Evolutionary conservation across 2,888 invertebrate species (phyloP).

Genomic region (Sycophila texana): DNA sequence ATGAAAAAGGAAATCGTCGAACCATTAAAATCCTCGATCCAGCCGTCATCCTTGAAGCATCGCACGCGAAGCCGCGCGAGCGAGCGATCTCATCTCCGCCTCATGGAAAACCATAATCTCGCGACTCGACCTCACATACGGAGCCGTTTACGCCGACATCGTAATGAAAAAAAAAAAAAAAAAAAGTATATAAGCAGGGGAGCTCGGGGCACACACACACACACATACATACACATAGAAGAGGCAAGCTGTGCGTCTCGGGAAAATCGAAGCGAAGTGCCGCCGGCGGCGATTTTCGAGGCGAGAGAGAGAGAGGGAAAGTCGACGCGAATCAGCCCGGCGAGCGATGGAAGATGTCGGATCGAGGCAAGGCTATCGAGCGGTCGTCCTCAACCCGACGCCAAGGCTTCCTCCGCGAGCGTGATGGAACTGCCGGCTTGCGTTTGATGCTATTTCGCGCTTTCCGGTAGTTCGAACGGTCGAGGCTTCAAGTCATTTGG

Average conservation of each 20-base stretch:
- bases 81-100: neutral
- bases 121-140: neutral
- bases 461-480: no score
- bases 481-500: no score
- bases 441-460: neutral
- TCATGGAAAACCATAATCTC: slow-evolving; percentile 1
- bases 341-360: slow-evolving; percentile 55
- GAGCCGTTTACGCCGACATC: neutral
- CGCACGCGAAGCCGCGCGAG: no score
- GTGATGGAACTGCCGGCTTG: neutral
- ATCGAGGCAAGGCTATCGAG: slow-evolving; percentile 37
- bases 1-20: no score
- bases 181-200: neutral
- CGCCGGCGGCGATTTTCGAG: neutral
- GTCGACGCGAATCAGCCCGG: slow-evolving; percentile 42
- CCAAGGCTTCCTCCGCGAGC: slow-evolving; percentile 52
- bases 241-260: neutral
- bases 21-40: neutral
- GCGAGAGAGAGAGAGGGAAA: neutral
- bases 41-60: neutral
- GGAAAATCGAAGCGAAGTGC: neutral
- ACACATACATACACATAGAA: neutral
- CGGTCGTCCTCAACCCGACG: slow-evolving; percentile 58
- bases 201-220: neutral
- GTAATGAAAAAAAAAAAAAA: neutral